Percentiles rank a stretch among this genome's conserved stretches.
Conservation (phyloP, 92 coral and sea anemone genomes). For the Ricordea florida region DNA sequence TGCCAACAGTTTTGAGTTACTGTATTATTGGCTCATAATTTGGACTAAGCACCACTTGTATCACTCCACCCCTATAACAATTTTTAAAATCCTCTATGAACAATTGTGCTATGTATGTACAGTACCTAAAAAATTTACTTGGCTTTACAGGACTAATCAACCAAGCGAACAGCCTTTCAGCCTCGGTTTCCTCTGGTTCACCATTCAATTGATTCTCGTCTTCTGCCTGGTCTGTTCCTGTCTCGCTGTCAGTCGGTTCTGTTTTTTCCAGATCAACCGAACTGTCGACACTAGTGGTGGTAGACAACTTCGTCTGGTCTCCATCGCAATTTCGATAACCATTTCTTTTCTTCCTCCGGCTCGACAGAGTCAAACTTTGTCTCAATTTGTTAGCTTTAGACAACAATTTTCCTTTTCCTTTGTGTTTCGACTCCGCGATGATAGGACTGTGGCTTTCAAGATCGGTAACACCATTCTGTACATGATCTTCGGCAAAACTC, state of each 20-base stretch:
- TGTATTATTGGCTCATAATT: too few relatives aligned
- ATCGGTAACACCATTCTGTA: background rate
- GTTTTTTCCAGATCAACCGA: constrained; percentile 8
- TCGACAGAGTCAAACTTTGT: constrained; percentile 78
- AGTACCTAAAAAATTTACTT: constrained; percentile 92
- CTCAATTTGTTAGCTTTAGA: constrained; percentile 79
- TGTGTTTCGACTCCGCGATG: constrained; percentile 14
- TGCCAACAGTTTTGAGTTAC: too few relatives aligned
- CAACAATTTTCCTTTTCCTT: constrained; percentile 28
- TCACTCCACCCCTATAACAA: background rate
- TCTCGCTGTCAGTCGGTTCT: constrained; percentile 16
- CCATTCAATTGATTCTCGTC: background rate
- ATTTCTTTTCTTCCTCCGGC: constrained; percentile 64
- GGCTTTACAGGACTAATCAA: constrained; percentile 92
- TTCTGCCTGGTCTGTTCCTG: background rate
- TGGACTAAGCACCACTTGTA: too few relatives aligned
- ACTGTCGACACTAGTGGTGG: constrained; percentile 9
- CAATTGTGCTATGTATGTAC: background rate
- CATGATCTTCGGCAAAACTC: background rate
- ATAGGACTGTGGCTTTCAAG: constrained; percentile 3
- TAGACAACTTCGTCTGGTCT: constrained; percentile 16
- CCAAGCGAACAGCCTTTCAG: constrained; percentile 84
- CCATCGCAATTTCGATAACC: constrained; percentile 38
- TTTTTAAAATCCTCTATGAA: background rate
- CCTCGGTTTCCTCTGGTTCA: constrained; percentile 69